A percentile compares a stretch with the other conserved stretches of the same genome.
phyloP scores from a whole-genome alignment of 2,113 vertebrate species.

The Otis tarda region DNA sequence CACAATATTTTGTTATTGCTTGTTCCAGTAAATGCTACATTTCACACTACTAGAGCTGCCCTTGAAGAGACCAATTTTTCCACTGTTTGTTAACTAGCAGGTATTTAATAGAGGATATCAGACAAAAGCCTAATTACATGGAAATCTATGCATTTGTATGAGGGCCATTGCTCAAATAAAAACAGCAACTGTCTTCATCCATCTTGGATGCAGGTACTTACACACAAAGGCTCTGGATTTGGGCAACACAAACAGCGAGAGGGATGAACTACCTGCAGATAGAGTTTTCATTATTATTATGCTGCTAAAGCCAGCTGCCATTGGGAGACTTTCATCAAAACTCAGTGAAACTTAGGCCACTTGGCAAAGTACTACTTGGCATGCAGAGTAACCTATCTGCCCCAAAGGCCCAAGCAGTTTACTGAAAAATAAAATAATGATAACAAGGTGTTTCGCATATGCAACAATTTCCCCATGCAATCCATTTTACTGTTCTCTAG shows the following conservation, averaged over 20 bases:
- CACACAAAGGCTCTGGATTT: background rate
- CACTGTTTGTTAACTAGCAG: background rate
- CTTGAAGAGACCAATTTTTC: background rate
- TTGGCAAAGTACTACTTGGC: background rate
- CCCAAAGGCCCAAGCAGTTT: background rate
- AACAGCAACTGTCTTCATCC: background rate
- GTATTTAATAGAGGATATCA: background rate
- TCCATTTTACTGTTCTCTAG: background rate
- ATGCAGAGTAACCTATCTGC: background rate
- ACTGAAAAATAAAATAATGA: background rate
- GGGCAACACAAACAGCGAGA: background rate
- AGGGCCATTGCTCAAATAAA: fast-evolving
- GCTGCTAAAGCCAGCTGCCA: background rate
- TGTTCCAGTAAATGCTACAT: background rate
- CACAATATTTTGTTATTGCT: background rate
- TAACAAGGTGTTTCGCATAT: background rate
- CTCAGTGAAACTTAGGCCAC: background rate
- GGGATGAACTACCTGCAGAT: background rate
- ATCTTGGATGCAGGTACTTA: background rate
- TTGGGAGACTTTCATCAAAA: background rate
- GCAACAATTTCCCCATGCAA: background rate
- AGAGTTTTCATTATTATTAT: background rate
- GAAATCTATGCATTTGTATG: background rate
- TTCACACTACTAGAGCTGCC: background rate
- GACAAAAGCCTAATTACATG: background rate